Conservation (phyloP, 2,888 invertebrate species). For the Furcula furcula region DNA sequence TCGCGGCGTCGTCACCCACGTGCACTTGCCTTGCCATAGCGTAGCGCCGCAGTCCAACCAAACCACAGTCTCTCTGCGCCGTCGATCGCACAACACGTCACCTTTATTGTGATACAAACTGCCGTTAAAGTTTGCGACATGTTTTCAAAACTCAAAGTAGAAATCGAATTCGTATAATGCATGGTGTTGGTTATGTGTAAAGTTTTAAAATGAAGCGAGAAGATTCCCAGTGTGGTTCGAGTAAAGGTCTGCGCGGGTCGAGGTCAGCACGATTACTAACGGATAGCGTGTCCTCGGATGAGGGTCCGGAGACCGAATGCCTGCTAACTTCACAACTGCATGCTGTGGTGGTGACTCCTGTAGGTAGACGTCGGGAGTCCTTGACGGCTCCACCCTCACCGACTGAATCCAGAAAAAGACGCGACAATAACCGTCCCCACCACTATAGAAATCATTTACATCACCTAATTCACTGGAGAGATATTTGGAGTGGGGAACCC, state of each 20-base stretch:
- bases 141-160: slow-evolving; percentile 45
- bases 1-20: slow-evolving; percentile 52
- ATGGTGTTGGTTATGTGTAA: slow-evolving; percentile 41
- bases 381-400: slow-evolving; percentile 77
- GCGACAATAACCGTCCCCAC: slow-evolving; percentile 61
- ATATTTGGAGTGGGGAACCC: slow-evolving; percentile 74
- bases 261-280: slow-evolving; percentile 59
- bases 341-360: slow-evolving; percentile 49
- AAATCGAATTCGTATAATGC: slow-evolving; percentile 30
- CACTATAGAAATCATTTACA: slow-evolving; percentile 74
- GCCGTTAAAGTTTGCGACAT: slow-evolving; percentile 46
- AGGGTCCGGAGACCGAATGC: slow-evolving; percentile 70
- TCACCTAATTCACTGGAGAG: slow-evolving; percentile 74
- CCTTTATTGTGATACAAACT: slow-evolving; percentile 27
- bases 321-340: slow-evolving; percentile 56
- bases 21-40: slow-evolving; percentile 50
- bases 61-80: slow-evolving; percentile 61
- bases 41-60: slow-evolving; percentile 53
- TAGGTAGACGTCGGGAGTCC: slow-evolving; percentile 58
- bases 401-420: slow-evolving; percentile 71
- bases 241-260: slow-evolving; percentile 45
- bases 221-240: slow-evolving; percentile 52
- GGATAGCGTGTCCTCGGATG: slow-evolving; percentile 72
- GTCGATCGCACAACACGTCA: slow-evolving; percentile 49
- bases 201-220: slow-evolving; percentile 57